Conservation (phyloP, 1,140 invertebrate species). For the Drosophila mayri region DNA sequence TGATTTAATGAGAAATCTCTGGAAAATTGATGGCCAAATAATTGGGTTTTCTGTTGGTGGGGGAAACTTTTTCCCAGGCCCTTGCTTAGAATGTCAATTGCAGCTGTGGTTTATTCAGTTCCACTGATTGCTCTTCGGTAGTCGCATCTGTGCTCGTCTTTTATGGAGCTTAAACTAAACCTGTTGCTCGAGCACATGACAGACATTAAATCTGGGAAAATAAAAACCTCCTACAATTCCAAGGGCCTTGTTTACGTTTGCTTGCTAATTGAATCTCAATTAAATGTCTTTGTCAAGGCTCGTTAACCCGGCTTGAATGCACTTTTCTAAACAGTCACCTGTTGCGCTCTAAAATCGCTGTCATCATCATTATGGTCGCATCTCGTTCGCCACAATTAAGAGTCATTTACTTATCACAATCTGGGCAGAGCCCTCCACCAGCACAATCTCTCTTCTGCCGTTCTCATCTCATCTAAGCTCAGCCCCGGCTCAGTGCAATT, state of each 20-base stretch:
- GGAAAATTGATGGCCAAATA: slow-evolving; percentile 41
- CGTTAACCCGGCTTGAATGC: slow-evolving; percentile 26
- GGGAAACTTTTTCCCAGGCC: neutral
- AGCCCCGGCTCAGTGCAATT: slow-evolving; percentile 22
- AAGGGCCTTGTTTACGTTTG: slow-evolving; percentile 6
- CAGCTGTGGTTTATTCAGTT: slow-evolving; percentile 16
- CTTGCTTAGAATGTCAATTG: slow-evolving; percentile 48
- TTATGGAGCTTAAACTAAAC: slow-evolving; percentile 15
- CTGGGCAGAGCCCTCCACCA: slow-evolving; percentile 15
- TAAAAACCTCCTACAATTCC: slow-evolving; percentile 1
- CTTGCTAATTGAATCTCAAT: slow-evolving; percentile 39
- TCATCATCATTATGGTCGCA: slow-evolving; percentile 38
- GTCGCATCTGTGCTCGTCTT: slow-evolving; percentile 23
- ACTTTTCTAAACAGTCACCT: slow-evolving; percentile 48
- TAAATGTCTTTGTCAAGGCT: slow-evolving; percentile 19
- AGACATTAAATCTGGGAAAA: slow-evolving; percentile 21
- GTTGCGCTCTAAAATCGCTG: slow-evolving; percentile 45
- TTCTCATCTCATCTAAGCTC: slow-evolving; percentile 23
- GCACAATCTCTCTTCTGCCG: slow-evolving; percentile 11
- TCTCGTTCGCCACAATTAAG: slow-evolving; percentile 53
- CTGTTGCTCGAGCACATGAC: slow-evolving; percentile 29
- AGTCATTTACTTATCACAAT: slow-evolving; percentile 70
- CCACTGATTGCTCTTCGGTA: slow-evolving; percentile 7
- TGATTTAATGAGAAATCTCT: slow-evolving; percentile 24
- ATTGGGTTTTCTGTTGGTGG: slow-evolving; percentile 10